phyloP scores from a whole-genome alignment of 2,113 vertebrate species.

The Oryzias javanicus region DNA sequence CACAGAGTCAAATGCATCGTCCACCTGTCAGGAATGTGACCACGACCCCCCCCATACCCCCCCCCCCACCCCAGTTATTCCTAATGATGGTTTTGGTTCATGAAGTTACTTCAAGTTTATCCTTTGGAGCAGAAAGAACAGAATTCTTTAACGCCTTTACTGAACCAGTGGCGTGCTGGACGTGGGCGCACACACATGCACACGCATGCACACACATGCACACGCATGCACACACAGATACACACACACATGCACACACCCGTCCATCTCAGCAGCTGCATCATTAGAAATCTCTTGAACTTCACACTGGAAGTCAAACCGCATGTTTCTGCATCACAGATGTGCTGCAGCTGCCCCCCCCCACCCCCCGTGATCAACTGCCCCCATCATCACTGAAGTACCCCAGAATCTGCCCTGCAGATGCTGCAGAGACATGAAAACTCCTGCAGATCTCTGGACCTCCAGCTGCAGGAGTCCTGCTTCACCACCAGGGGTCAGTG shows the following conservation, averaged over 20 bases:
- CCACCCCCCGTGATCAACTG: background rate
- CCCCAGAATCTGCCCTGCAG: background rate
- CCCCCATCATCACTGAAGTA: conserved; percentile 11
- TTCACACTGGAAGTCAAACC: conserved; percentile 79
- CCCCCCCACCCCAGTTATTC: too few relatives aligned
- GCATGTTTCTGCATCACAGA: conserved; percentile 80
- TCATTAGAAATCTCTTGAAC: conserved; percentile 81
- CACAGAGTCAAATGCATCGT: conserved; percentile 26
- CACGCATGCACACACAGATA: conserved; percentile 37
- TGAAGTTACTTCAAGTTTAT: too few relatives aligned
- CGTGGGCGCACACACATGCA: conserved; percentile 30
- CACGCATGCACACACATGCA: conserved; percentile 4
- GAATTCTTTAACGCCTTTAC: too few relatives aligned
- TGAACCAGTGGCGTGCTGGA: conserved; percentile 8
- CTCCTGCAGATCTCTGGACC: background rate
- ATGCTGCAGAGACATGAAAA: too few relatives aligned
- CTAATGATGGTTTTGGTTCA: too few relatives aligned
- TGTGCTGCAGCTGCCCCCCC: conserved; percentile 76
- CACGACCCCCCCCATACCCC: too few relatives aligned
- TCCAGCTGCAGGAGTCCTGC: conserved; percentile 22
- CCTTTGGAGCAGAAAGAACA: too few relatives aligned
- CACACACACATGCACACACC: conserved; percentile 37
- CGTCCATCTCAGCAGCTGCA: conserved; percentile 71
- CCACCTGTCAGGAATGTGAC: conserved; percentile 65
- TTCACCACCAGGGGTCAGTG: conserved; percentile 44